Conservation (phyloP, 2,113 vertebrate genomes). For the Polyodon spathula region DNA sequence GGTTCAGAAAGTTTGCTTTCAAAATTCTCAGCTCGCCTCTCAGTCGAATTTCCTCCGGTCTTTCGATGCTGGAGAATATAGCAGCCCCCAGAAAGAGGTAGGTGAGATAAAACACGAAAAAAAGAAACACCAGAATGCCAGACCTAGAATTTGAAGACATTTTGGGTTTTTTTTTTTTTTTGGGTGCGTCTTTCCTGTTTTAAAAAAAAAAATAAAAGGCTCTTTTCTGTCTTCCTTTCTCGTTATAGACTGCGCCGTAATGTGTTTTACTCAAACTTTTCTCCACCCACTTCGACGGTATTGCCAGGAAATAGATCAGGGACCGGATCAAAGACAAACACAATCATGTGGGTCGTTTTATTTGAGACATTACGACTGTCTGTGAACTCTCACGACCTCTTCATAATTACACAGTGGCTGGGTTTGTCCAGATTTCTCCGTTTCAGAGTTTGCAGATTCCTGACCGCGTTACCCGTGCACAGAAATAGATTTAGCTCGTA, state of each 20-base stretch:
- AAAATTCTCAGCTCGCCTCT: constrained; percentile 53
- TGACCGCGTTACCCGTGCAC: no score
- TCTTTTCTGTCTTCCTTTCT: constrained; percentile 10
- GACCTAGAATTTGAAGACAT: constrained; percentile 45
- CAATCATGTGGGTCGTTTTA: not conserved
- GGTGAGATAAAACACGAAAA: constrained; percentile 50
- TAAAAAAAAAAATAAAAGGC: no score
- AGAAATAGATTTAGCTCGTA: no score
- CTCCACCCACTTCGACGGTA: constrained; percentile 17
- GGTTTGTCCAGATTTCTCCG: no score
- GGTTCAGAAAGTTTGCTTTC: constrained; percentile 56
- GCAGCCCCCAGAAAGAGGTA: constrained; percentile 74
- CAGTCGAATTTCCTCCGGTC: constrained; percentile 63
- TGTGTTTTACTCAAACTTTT: constrained; percentile 12
- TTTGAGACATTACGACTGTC: not conserved
- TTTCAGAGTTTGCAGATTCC: no score
- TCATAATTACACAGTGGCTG: no score
- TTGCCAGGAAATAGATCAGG: constrained; percentile 10
- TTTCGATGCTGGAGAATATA: constrained; percentile 70
- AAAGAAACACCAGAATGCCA: constrained; percentile 40
- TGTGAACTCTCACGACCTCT: not conserved
- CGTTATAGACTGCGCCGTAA: constrained; percentile 25
- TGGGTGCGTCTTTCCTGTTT: not conserved
- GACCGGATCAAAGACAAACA: not conserved
- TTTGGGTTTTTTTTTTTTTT: not conserved